phyloP scores from a whole-genome alignment of 2,113 vertebrate genomes.

The Oreotrochilus melanogaster region DNA sequence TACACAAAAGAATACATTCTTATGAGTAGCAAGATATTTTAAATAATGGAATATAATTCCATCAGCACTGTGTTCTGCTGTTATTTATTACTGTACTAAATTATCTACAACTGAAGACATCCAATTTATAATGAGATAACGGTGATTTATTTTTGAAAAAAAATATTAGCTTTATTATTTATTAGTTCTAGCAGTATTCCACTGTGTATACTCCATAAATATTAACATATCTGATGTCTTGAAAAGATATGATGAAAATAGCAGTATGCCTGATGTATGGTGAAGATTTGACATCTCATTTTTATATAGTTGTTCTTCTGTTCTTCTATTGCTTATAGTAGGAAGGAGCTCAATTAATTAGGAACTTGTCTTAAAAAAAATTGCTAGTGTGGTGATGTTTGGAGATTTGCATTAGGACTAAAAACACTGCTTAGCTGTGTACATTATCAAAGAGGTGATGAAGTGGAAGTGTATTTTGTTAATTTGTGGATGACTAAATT shows the following conservation, averaged over 20 bases:
- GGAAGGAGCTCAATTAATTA: slow-evolving; percentile 71
- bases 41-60: slow-evolving; percentile 56
- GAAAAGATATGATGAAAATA: slow-evolving; percentile 42
- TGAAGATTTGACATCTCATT: slow-evolving; percentile 40
- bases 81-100: slow-evolving; percentile 75
- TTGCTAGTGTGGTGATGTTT: background rate
- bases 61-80: slow-evolving; percentile 27
- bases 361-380: slow-evolving; percentile 4
- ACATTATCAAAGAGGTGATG: background rate
- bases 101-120: slow-evolving; percentile 51
- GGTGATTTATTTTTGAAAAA: slow-evolving; percentile 76
- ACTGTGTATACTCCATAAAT: slow-evolving; percentile 77
- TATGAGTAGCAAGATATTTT: slow-evolving; percentile 27
- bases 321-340: slow-evolving; percentile 51
- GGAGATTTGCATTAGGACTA: background rate
- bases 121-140: slow-evolving; percentile 63
- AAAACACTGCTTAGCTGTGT: background rate
- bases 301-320: slow-evolving; percentile 64
- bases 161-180: slow-evolving; percentile 81
- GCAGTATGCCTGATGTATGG: slow-evolving; percentile 54
- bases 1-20: background rate
- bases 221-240: slow-evolving; percentile 75
- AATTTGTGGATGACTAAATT: background rate
- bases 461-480: background rate
- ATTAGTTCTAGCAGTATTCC: slow-evolving; percentile 77